These are phyloP conservation scores for Acleris cristana DNA, from an alignment of 2,888 invertebrate species.

Conservation along the genomic window DNA sequence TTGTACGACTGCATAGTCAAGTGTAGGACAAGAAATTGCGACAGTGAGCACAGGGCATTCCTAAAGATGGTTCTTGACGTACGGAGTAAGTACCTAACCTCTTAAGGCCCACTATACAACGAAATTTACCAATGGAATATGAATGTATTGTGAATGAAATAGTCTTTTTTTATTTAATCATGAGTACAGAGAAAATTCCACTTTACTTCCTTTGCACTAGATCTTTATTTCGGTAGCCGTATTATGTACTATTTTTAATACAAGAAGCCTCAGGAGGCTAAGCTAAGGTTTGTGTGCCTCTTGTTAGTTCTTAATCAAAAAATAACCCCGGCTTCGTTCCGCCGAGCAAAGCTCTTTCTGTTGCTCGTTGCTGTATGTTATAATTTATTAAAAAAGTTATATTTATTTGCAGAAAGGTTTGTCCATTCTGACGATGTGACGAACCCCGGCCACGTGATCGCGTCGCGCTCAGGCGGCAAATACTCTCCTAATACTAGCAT, in stretches of 20 bases:
- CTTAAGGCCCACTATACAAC: neutral
- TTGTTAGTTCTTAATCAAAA: too few species aligned
- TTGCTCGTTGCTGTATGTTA: too few species aligned
- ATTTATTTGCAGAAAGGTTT: conserved; percentile 85
- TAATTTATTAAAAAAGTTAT: too few species aligned
- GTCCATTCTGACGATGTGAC: conserved; percentile 88
- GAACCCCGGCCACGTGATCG: conserved; percentile 95
- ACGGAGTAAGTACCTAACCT: conserved; percentile 84
- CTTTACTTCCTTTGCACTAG: too few species aligned
- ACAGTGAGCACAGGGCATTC: conserved; percentile 92
- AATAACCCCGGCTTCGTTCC: too few species aligned
- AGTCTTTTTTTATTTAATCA: neutral
- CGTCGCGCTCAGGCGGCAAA: conserved; percentile 92
- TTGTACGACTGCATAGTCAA: conserved; percentile 90
- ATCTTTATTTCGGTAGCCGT: too few species aligned
- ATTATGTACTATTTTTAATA: too few species aligned
- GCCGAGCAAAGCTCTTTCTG: too few species aligned
- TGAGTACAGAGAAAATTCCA: too few species aligned
- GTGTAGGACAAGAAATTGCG: conserved; percentile 86
- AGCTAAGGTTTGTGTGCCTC: neutral
- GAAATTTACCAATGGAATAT: too few species aligned
- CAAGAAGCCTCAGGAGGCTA: too few species aligned
- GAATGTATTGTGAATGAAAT: too few species aligned
- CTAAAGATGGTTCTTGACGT: conserved; percentile 92
- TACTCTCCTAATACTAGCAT: conserved; percentile 92